Percentiles rank a stretch among this genome's conserved stretches.
These are phyloP conservation scores for Scaptodrosophila latifasciaeformis DNA, from an alignment of 2,888 invertebrate species.

Conservation along the genomic window DNA sequence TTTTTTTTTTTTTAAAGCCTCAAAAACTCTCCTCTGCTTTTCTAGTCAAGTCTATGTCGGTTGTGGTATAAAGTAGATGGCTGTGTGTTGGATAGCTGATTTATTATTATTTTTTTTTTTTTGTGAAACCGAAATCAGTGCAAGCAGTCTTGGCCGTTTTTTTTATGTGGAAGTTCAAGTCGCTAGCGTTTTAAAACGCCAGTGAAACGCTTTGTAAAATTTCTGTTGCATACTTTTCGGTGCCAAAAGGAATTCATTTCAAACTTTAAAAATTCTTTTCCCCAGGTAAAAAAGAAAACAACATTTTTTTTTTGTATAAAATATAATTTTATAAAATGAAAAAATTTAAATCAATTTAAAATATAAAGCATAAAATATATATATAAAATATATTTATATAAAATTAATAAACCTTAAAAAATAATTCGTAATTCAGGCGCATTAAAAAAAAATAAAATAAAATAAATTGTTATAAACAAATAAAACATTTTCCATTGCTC, in stretches of 20 bases:
- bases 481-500: no score
- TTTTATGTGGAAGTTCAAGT: conserved; percentile 3
- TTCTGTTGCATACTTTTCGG: no score
- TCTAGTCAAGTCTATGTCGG: background rate
- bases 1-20: conserved; percentile 5
- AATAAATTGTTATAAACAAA: conserved; percentile 23
- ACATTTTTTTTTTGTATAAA: no score
- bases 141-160: conserved; percentile 23
- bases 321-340: no score
- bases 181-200: background rate
- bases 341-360: no score
- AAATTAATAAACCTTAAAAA: conserved; percentile 28
- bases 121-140: conserved; percentile 34
- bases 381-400: conserved; percentile 30
- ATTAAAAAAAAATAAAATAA: conserved; percentile 29
- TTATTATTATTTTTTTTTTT: conserved; percentile 12
- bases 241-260: no score
- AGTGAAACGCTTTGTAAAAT: no score
- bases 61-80: background rate
- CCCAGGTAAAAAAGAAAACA: no score
- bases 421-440: conserved; percentile 23
- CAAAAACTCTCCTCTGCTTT: no score
- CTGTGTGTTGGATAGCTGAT: background rate
- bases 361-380: conserved; percentile 29
- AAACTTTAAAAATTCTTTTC: no score